Base-by-base conservation (phyloP, 23 tunicate species). In the Phallusia fumigata region DNA sequence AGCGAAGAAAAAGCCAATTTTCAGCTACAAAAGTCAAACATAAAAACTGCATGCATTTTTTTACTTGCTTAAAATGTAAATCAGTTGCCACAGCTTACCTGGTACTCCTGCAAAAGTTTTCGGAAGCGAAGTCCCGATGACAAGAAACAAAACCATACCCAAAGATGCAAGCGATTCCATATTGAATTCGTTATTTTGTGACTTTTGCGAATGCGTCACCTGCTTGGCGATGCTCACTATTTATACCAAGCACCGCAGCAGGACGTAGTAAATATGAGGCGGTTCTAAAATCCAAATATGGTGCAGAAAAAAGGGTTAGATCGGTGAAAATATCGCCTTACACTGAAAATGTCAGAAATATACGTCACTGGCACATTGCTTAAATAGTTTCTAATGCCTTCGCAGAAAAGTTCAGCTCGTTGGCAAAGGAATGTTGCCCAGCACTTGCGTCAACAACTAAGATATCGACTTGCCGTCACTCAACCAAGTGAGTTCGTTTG, bases 341-440 rank as follows among this genome's bases (percentile, higher is more conserved):
- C 69, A 58, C 69, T 58, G 69, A 58, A 58, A 58, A 58, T 58
- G 69, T 58, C 69, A 58, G 69, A 58, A 58, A 13, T 58, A 58
- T 58, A 58, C 69, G 69, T 58, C 69, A 58, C 69, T 22, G 28
- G 28, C 69, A 24, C 69, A 58, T 58, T 6, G 28, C 69, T 58
- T 58, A 58, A 58, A 58, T 58, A 58, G 11, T 58, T 58, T 22
- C 69, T 58, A 6, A 58, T 58, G 69, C 28, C 28, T 58, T 58
- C 69, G 69, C 69, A 24, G 69, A 58, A 58, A 58, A 58, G 69
- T 58, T 58, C 69, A 58, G 69, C 69, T 58, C 69, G 28, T 21
- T 21, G 69, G 69, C 28, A 58, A 24, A 58, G 69, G 69, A 58
- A 58, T 58, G 69, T 13, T 6, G 28, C 69, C 69, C 13, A 13